These are phyloP conservation scores for Pipistrellus kuhlii DNA, from an alignment of 2,797 vertebrate genomes.

Conservation along the genomic window DNA sequence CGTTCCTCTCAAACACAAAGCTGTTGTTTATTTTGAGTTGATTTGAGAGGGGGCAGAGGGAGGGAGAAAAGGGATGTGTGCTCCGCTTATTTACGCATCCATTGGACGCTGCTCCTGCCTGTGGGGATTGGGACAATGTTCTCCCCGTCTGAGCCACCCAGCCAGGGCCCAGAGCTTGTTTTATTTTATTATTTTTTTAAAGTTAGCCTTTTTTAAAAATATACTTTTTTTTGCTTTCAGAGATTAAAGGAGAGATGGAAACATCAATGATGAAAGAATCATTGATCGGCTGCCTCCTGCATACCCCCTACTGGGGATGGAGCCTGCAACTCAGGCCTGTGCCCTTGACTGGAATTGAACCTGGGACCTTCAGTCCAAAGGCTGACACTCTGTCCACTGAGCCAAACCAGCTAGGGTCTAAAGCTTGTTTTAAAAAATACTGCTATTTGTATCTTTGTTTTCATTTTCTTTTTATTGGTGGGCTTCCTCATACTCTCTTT, in stretches of 20 bases:
- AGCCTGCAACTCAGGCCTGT: no score
- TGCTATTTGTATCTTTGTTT: not conserved
- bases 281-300: no score
- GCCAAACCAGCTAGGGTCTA: no score
- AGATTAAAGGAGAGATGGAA: no score
- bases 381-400: not conserved
- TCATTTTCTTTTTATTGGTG: not conserved
- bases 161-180: no score
- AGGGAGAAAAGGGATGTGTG: not conserved
- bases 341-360: not conserved
- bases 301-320: no score
- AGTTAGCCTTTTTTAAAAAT: no score
- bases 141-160: not conserved
- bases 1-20: not conserved
- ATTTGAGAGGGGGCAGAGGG: not conserved
- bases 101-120: not conserved
- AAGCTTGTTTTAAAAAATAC: not conserved
- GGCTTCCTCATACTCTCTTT: not conserved
- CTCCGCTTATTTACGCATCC: not conserved
- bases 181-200: not conserved
- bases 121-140: not conserved
- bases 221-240: no score
- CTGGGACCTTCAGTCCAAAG: not conserved
- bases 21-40: not conserved
- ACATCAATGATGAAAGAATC: no score